These are phyloP conservation scores for Ecdyonurus torrentis DNA, from an alignment of 2,888 invertebrate species.

Conservation along the genomic window DNA sequence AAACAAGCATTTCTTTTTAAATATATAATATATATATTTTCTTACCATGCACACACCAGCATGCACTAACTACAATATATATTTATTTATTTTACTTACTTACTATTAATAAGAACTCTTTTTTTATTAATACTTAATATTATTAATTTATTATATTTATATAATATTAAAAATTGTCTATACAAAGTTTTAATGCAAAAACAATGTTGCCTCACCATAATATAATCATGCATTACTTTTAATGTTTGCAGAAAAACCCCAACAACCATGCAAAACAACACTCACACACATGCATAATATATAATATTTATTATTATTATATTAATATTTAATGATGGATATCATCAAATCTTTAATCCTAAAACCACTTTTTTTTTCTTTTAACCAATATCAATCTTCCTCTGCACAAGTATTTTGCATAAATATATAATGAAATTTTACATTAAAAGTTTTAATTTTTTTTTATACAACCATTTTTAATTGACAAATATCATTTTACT, in stretches of 20 bases:
- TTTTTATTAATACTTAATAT: background rate
- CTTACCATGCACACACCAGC: conserved; percentile 2
- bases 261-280: background rate
- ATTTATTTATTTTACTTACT: background rate
- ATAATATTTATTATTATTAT: background rate
- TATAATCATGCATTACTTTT: background rate
- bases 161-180: background rate
- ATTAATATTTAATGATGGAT: background rate
- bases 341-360: background rate
- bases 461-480: too few relatives aligned
- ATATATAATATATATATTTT: too few relatives aligned
- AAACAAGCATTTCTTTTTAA: background rate
- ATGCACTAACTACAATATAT: background rate
- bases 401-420: background rate
- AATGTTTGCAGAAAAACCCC: background rate
- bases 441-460: too few relatives aligned
- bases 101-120: background rate
- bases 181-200: background rate
- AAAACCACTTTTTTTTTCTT: background rate
- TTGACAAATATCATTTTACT: too few relatives aligned
- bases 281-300: background rate
- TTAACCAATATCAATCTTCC: background rate
- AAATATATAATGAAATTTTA: too few relatives aligned
- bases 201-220: background rate
- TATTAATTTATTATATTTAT: background rate